Evolutionary conservation across 2,113 vertebrate species (phyloP), one percentile per base, ranked within the genome.

Genomic region (Lepus europaeus): DNA sequence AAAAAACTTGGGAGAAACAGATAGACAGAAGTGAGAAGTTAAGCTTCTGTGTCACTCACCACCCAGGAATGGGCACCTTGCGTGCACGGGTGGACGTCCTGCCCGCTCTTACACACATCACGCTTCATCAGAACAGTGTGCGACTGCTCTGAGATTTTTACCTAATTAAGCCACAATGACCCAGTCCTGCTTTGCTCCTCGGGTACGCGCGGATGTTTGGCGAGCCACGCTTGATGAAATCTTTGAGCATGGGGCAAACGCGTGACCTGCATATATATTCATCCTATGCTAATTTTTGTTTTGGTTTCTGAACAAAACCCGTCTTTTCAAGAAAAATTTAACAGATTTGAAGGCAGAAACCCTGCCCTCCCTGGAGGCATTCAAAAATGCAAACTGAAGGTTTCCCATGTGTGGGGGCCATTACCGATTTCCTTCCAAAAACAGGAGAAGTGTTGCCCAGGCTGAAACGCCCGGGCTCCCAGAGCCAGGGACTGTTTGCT

Each of bases 241-340:
- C 88, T 74, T 61, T 12, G 69, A 61, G 82, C 89, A n/a, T 19
- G 33, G 91, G 96, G 95, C 89, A 95, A 70, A 87, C 80, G 92
- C 96, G 92, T 98, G 98, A 98, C 98, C 98, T 87, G 97, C 96
- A 96, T 95, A 97, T 95, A 97, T 93, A 98, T 97, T 96, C 97
- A 97, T 97, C 96, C 97, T 98, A 98, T 98, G 98, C 97, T 98
- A 98, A 98, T 98, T 98, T 98, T 95, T 98, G 98, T 98, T 98
- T 98, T 96, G 95, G 94, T 98, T 98, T 98, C 97, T 78, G 98
- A 98, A 98, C 98, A 98, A 98, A 98, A 98, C 97, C 96, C 68
- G 96, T 97, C 97, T 98, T 98, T 98, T 97, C 97, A 98, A 98
- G 97, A 97, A 98, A 98, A 98, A 95, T 98, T 98, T 98, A 98